phyloP scores from a whole-genome alignment of 2,113 vertebrate genomes.

The Heterotis niloticus region DNA sequence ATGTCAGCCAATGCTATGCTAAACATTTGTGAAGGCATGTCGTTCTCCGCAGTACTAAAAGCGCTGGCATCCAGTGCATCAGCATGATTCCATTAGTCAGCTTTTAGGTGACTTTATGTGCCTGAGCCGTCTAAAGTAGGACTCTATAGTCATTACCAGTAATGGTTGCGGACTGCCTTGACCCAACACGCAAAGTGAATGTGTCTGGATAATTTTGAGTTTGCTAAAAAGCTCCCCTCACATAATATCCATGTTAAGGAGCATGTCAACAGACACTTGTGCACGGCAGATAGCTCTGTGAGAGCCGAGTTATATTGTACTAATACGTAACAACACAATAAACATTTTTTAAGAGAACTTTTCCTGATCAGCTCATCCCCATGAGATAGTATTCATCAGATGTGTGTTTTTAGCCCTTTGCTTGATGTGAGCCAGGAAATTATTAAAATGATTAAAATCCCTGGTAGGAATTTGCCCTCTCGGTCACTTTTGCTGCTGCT shows the following conservation, averaged over 20 bases:
- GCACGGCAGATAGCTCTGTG: conserved; percentile 58
- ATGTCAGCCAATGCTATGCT: conserved; percentile 55
- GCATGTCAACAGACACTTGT: conserved; percentile 78
- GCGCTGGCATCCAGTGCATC: conserved; percentile 57
- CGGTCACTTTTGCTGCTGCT: not conserved
- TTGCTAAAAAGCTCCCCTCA: conserved; percentile 72
- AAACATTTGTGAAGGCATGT: conserved; percentile 53
- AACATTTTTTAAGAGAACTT: conserved; percentile 58
- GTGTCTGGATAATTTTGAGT: conserved; percentile 67
- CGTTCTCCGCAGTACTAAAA: conserved; percentile 57
- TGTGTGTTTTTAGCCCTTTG: conserved; percentile 15
- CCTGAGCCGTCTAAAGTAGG: conserved; percentile 74
- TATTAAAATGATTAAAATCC: conserved; percentile 13
- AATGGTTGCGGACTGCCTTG: conserved; percentile 71
- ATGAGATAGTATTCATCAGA: conserved; percentile 35
- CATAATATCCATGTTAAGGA: conserved; percentile 77
- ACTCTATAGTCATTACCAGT: conserved; percentile 75
- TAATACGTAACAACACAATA: conserved; percentile 62
- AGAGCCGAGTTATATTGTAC: conserved; percentile 59
- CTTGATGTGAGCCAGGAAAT: conserved; percentile 5
- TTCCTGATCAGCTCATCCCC: conserved; percentile 39
- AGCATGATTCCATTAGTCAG: conserved; percentile 73
- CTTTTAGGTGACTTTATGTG: conserved; percentile 69
- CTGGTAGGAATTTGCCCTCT: conserved; percentile 9
- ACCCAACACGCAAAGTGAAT: conserved; percentile 63